phyloP scores from a whole-genome alignment of 2,888 invertebrate genomes.

The Cephus pygmeus region DNA sequence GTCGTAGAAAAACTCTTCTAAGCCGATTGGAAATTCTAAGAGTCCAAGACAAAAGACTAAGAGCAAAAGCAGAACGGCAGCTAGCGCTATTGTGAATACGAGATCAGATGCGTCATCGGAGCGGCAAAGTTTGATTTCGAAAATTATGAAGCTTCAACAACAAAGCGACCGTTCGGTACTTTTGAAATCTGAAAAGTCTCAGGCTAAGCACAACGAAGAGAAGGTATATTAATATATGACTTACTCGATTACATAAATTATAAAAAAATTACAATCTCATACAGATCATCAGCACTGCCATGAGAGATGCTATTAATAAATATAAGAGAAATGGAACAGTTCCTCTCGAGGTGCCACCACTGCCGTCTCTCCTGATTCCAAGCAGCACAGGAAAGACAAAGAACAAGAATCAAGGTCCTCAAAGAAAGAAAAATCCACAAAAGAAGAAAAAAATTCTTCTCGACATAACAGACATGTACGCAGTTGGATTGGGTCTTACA shows the following conservation, averaged over 20 bases:
- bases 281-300: slow-evolving; percentile 39
- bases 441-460: slow-evolving; percentile 42
- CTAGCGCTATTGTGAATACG: not conserved
- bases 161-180: slow-evolving; percentile 28
- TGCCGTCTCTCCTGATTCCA: slow-evolving; percentile 35
- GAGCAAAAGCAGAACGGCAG: not conserved
- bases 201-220: slow-evolving; percentile 13
- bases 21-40: not conserved
- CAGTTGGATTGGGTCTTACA: slow-evolving; percentile 51
- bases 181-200: slow-evolving; percentile 20
- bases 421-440: slow-evolving; percentile 34
- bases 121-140: slow-evolving; percentile 40
- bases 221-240: slow-evolving; percentile 6
- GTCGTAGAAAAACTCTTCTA: not conserved
- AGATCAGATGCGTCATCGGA: slow-evolving; percentile 28
- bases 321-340: slow-evolving; percentile 45
- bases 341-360: slow-evolving; percentile 11
- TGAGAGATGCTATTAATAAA: slow-evolving; percentile 50
- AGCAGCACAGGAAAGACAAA: slow-evolving; percentile 28
- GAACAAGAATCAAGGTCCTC: slow-evolving; percentile 32
- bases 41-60: not conserved
- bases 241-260: not conserved
- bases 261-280: not conserved
- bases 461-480: slow-evolving; percentile 53
- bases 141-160: slow-evolving; percentile 47